Evolutionary conservation across 2,797 vertebrate genomes (phyloP).

Genomic region (Buceros bicornis): DNA sequence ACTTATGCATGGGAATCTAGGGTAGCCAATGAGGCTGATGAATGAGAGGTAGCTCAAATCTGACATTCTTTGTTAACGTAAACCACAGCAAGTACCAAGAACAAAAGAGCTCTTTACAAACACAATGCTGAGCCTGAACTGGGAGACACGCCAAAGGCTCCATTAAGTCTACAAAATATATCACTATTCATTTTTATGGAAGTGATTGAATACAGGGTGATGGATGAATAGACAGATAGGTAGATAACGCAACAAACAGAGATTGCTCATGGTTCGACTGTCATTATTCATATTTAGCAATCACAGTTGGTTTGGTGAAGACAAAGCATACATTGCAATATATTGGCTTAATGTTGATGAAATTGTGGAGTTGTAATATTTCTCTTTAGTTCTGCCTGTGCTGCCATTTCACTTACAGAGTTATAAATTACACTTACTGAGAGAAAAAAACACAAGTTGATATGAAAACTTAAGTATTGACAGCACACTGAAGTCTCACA

Average conservation of each 20-base stretch:
- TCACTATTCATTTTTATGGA: constrained; percentile 27
- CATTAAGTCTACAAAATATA: constrained; percentile 18
- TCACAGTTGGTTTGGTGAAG: constrained; percentile 7
- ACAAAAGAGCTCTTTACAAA: neutral
- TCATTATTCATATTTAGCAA: constrained; percentile 55
- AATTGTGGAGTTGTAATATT: constrained; percentile 27
- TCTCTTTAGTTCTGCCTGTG: constrained; percentile 21
- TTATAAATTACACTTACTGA: constrained; percentile 15
- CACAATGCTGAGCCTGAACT: neutral
- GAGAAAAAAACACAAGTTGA: neutral
- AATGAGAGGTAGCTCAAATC: neutral
- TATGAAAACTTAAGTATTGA: neutral
- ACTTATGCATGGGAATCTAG: neutral
- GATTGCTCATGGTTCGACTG: neutral
- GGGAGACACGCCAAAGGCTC: neutral
- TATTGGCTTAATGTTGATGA: constrained; percentile 55
- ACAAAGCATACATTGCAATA: constrained; percentile 17
- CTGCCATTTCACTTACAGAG: constrained; percentile 4
- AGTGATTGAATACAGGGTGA: neutral
- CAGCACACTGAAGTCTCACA: neutral
- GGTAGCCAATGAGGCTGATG: neutral
- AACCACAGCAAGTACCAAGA: neutral
- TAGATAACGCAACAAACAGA: constrained; percentile 30
- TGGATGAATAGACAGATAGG: constrained; percentile 26
- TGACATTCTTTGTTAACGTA: neutral